A percentile compares a stretch with the other conserved stretches of the same genome.
These are phyloP conservation scores for Drosophila cracens DNA, from an alignment of 2,888 invertebrate genomes.

Conservation along the genomic window DNA sequence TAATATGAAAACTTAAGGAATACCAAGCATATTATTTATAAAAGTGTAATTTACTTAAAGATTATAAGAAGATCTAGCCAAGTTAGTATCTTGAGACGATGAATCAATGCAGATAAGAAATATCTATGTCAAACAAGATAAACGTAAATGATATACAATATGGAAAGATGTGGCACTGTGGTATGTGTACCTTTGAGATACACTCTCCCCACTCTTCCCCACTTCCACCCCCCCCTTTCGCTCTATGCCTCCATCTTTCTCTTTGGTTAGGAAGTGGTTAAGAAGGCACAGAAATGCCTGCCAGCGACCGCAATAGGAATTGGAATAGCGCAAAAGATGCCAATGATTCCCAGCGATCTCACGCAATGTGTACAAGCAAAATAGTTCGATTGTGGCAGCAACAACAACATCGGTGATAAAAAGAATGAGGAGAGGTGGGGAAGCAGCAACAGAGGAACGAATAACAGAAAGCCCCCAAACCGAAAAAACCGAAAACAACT, in stretches of 20 bases:
- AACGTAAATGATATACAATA: slow-evolving; percentile 4
- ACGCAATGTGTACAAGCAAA: slow-evolving; percentile 58
- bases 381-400: slow-evolving; percentile 52
- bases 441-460: slow-evolving; percentile 15
- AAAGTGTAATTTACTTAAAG: background rate
- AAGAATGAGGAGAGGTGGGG: slow-evolving; percentile 1
- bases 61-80: background rate
- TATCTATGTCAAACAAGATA: slow-evolving; percentile 3
- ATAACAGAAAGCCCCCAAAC: slow-evolving; percentile 40
- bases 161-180: background rate
- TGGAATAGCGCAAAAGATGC: slow-evolving; percentile 24
- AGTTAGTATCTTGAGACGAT: background rate
- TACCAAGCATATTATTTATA: background rate
- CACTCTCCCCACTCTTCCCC: background rate
- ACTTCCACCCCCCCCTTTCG: background rate
- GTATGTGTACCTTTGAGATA: slow-evolving; percentile 21
- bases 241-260: background rate
- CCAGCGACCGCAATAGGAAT: slow-evolving; percentile 24
- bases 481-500: slow-evolving; percentile 70
- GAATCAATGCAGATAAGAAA: slow-evolving; percentile 4
- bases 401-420: slow-evolving; percentile 10
- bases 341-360: slow-evolving; percentile 51
- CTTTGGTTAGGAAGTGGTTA: slow-evolving; percentile 10
- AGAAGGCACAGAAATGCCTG: slow-evolving; percentile 13
- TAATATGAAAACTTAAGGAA: background rate